These are phyloP conservation scores for Coilia nasus DNA, from an alignment of 2,797 vertebrate species.

Conservation along the genomic window DNA sequence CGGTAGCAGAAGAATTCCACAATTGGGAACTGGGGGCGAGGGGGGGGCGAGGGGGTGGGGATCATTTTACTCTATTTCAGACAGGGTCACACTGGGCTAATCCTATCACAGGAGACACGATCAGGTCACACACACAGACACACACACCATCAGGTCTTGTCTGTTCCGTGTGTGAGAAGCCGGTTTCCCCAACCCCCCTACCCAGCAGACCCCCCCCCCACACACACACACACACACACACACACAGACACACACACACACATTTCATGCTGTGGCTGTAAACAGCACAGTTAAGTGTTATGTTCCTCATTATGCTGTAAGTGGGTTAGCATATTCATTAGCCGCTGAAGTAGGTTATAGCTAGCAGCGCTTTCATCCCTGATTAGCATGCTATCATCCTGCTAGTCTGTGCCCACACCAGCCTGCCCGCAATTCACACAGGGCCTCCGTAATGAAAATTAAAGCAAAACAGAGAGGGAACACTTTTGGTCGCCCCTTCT, in stretches of 20 bases:
- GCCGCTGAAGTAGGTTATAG: conserved; percentile 73
- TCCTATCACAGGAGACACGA: conserved; percentile 46
- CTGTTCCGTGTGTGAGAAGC: conserved; percentile 49
- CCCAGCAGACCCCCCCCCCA: not conserved
- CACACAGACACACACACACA: too few relatives aligned
- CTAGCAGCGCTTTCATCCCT: conserved; percentile 67
- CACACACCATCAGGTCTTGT: conserved; percentile 30
- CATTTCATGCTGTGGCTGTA: conserved; percentile 62
- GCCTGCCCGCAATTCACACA: conserved; percentile 67
- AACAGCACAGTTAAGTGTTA: conserved; percentile 74
- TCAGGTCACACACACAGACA: too few relatives aligned
- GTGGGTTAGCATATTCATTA: conserved; percentile 70
- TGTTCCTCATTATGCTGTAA: conserved; percentile 64
- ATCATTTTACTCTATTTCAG: not conserved
- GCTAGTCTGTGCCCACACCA: conserved; percentile 59
- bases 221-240: not conserved
- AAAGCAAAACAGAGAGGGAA: conserved; percentile 53
- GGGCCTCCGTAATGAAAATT: conserved; percentile 57
- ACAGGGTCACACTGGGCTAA: conserved; percentile 43
- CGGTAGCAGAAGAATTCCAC: not conserved
- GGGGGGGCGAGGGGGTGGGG: too few relatives aligned
- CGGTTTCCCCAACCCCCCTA: conserved; percentile 18
- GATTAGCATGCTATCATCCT: conserved; percentile 72
- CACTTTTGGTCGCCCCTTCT: conserved; percentile 51
- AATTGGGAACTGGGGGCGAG: not conserved